Base-by-base conservation (phyloP, 2,797 vertebrate species). In the Diplodus puntazzo region DNA sequence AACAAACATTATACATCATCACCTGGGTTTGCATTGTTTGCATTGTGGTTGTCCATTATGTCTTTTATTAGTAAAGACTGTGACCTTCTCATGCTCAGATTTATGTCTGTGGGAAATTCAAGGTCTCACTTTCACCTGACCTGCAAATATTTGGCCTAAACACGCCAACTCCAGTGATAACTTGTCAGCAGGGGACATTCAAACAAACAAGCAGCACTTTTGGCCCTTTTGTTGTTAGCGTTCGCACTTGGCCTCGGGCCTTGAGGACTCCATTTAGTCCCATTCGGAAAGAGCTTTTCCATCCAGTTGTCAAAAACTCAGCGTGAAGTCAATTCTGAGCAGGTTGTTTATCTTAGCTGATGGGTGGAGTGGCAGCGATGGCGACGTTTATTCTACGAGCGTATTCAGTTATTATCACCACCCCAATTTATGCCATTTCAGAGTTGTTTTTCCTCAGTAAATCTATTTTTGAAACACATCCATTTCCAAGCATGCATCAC, bases 121-220 rank as follows among this genome's bases (percentile, higher is more conserved):
- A 12, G 27, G 16, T 30, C 50, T 69, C 43, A 8, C 6, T 39
- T 57, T 39, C 39, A 45, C 2, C 62, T 58, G 53, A 75, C 65
- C 53, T 61, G n/a, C 50, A 69, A 27, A 23, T 50, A 42, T 60
- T 65, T 54, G 43, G 20, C 74, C 59, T 10, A 23, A 52, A 30
- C 21, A 18, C 7, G 0, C 4, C 46, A 72, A 75, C 75, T 77
- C 18, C 34, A 60, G 30, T 10, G 3, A 34, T 20, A 27, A 49
- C 53, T 64, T 55, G 34, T 57, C 58, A 75, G 70, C 45, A 8
- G 49, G 63, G 59, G 12, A 34, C 46, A 14, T 49, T 73, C 53
- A 76, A 70, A 86, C 66, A 77, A 79, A 80, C 77, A 87, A 82
- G 65, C 54, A 82, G 43, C 53, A n/a, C 52, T 66, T 70, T 69